Percentiles rank a stretch among this genome's conserved stretches.
phyloP scores from a whole-genome alignment of 2,797 vertebrate genomes.

The Leuciscus waleckii region DNA sequence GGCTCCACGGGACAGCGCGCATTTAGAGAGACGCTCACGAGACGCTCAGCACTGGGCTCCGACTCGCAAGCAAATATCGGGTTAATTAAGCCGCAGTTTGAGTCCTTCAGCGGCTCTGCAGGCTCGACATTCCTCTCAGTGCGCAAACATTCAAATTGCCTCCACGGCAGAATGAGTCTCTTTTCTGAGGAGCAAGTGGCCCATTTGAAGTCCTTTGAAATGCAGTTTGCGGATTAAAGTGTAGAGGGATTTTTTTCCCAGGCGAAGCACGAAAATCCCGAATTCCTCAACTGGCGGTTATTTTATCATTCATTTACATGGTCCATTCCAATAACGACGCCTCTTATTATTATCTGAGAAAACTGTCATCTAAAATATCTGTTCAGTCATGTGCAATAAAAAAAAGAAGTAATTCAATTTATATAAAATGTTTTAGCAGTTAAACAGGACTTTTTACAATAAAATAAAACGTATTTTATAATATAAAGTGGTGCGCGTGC shows the following conservation, averaged over 20 bases:
- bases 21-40: conserved; percentile 76
- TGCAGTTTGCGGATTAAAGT: conserved; percentile 16
- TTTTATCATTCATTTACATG: background rate
- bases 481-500: background rate
- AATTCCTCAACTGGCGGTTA: conserved; percentile 13
- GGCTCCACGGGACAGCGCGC: conserved; percentile 76
- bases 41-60: conserved; percentile 74
- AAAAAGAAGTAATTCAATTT: no score
- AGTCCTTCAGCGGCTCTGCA: conserved; percentile 38
- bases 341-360: conserved; percentile 5
- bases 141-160: conserved; percentile 47
- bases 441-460: background rate
- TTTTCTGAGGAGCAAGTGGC: conserved; percentile 33
- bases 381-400: background rate
- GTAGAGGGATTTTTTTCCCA: conserved; percentile 1
- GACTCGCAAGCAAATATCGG: conserved; percentile 54
- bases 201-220: conserved; percentile 49
- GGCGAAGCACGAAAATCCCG: conserved; percentile 15
- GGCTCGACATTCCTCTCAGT: conserved; percentile 43
- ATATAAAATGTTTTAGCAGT: background rate
- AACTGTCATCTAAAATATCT: background rate
- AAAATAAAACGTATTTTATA: background rate
- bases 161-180: conserved; percentile 41
- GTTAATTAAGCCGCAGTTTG: conserved; percentile 12
- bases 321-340: background rate